Base-by-base conservation (phyloP, 2,797 vertebrate species). In the Monodelphis domestica region DNA sequence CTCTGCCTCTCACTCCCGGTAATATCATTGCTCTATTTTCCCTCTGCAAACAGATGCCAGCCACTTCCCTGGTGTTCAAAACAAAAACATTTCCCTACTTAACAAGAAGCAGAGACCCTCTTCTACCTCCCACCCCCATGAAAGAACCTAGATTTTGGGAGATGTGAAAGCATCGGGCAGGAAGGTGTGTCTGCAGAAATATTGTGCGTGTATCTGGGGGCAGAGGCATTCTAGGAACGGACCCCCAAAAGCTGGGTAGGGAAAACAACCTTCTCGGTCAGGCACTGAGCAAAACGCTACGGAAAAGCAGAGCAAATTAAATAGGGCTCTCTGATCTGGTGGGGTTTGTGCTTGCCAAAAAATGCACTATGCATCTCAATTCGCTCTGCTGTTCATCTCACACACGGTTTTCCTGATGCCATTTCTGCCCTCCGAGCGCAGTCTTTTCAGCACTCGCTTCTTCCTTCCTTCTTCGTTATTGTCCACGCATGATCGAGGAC, bases 361-460 rank as follows among this genome's bases (percentile, higher is more conserved):
- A 98, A 98, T 98, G 98, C 98, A 97, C 98, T 97, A 97, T 98
- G 98, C 98, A 98, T 98, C 98, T 98, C 98, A 98, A 98, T 98
- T 98, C 96, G 95, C 97, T 97, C 89, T 91, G 95, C 97, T 88
- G 94, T 94, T 97, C 95, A 96, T 95, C 95, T 94, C 84, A 59
- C 91, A 90, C 97, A 93, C 90, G 59, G 96, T 97, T 97, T 95
- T 95, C 97, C 97, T 78, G 91, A 97, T 98, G 97, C 98, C 97
- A 97, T 98, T 97, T 96, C 97, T 95, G 95, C 89, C 97, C 97
- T 96, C 91, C 92, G 96, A 94, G 96, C 90, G 93, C 98, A 97
- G 97, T 96, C 97, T 97, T 94, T 95, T 94, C 91, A 95, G 97
- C 91, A 95, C 97, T 93, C 91, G 95, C 94, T 94, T 95, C 95